These are phyloP conservation scores for Polydrusus cervinus DNA, from an alignment of 2,888 invertebrate species.

Conservation along the genomic window DNA sequence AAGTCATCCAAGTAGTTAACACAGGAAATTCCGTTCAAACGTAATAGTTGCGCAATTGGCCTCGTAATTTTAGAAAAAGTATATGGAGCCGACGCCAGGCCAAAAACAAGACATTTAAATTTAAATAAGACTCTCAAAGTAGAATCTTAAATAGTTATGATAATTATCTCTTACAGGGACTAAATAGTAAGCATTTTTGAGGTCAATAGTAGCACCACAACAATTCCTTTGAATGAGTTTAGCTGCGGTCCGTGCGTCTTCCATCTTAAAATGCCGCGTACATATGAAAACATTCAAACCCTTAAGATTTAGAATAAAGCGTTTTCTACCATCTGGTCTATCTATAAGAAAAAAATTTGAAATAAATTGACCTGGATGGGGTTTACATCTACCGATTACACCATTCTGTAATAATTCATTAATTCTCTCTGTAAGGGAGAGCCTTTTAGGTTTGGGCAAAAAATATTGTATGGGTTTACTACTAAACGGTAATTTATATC, in stretches of 20 bases:
- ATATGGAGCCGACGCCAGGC: conserved; percentile 57
- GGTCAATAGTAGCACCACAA: conserved; percentile 45
- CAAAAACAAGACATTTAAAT: conserved; percentile 59
- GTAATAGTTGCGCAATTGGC: conserved; percentile 50
- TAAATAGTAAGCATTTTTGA: conserved; percentile 55
- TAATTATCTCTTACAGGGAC: conserved; percentile 53
- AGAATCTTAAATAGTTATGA: conserved; percentile 58
- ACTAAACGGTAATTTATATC: not conserved
- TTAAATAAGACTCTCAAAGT: conserved; percentile 55
- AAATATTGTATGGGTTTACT: not conserved
- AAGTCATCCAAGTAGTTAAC: conserved; percentile 33
- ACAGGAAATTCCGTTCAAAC: conserved; percentile 49
- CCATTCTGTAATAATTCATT: not conserved
- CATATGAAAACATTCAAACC: conserved; percentile 55
- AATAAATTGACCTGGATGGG: conserved; percentile 22
- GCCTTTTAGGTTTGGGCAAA: conserved; percentile 2
- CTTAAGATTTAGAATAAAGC: conserved; percentile 57
- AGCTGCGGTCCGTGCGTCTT: conserved; percentile 56
- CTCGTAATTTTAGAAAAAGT: conserved; percentile 61
- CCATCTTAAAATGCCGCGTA: conserved; percentile 59
- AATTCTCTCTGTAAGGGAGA: not conserved
- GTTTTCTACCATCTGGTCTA: conserved; percentile 45
- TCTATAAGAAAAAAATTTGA: conserved; percentile 39
- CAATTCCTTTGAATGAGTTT: conserved; percentile 49
- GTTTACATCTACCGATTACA: conserved; percentile 20